These are phyloP conservation scores for Glaucopsyche alexis DNA, from an alignment of 2,888 invertebrate species.

Conservation along the genomic window DNA sequence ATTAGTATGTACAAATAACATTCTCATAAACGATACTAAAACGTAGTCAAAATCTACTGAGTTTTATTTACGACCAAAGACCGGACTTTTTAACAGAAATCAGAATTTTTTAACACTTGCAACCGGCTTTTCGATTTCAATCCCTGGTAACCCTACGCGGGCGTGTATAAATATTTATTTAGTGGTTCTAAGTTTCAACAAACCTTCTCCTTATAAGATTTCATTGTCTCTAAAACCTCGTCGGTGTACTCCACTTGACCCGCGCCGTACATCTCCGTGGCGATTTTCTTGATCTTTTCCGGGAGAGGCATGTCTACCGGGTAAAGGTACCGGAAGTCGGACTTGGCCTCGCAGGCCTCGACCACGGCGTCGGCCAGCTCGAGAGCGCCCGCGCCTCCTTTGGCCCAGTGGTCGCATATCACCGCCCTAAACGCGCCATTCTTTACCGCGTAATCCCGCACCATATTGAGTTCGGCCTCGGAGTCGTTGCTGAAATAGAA, in stretches of 20 bases:
- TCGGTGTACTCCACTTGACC: conserved; percentile 87
- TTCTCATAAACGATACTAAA: no score
- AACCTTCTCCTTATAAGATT: conserved; percentile 87
- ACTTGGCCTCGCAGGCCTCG: conserved; percentile 84
- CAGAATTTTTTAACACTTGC: no score
- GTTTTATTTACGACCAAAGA: no score
- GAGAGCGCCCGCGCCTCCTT: conserved; percentile 93
- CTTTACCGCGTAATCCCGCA: conserved; percentile 84
- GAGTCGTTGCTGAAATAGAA: conserved; percentile 87
- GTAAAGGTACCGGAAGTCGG: conserved; percentile 85
- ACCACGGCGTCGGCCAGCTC: conserved; percentile 93
- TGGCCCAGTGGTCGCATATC: conserved; percentile 92
- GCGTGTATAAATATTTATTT: no score
- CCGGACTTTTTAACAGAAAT: no score
- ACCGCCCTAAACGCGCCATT: conserved; percentile 94
- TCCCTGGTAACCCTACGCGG: no score
- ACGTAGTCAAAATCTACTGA: no score
- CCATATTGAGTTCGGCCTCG: conserved; percentile 87
- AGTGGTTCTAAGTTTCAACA: not conserved
- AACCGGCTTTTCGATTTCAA: no score
- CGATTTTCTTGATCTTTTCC: conserved; percentile 93
- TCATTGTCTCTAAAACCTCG: conserved; percentile 85
- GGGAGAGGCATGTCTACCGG: conserved; percentile 84
- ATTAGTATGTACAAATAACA: no score
- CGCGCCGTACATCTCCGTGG: conserved; percentile 98